Conservation (phyloP, 1,140 invertebrate species). For the Aphaenogaster ashmeadi region DNA sequence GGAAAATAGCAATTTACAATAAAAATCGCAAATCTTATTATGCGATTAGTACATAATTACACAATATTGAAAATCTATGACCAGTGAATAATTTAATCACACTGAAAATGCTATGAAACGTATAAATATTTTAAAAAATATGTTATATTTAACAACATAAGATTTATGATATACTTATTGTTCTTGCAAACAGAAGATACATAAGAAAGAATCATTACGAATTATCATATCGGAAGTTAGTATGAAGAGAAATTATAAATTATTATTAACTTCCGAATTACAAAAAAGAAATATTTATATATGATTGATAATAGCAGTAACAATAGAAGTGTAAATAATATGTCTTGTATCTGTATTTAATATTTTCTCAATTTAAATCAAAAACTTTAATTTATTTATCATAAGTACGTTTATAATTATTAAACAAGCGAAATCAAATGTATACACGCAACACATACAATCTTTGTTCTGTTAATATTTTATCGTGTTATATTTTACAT, state of each 20-base stretch:
- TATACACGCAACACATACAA: background rate
- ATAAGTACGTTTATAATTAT: background rate
- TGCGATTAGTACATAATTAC: background rate
- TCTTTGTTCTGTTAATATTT: conserved; percentile 9
- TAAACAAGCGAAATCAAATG: conserved; percentile 32
- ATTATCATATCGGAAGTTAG: background rate
- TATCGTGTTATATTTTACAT: background rate
- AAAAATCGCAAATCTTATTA: conserved; percentile 13
- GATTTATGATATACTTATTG: conserved; percentile 32
- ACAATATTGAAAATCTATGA: conserved; percentile 29
- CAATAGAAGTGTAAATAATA: background rate
- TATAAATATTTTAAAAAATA: conserved; percentile 41
- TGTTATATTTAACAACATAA: conserved; percentile 6
- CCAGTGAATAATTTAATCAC: conserved; percentile 7
- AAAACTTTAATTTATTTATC: background rate
- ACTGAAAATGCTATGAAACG: conserved; percentile 28
- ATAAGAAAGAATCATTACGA: background rate
- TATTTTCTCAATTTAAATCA: conserved; percentile 14
- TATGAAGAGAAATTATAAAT: background rate
- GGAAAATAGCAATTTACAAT: conserved; percentile 17
- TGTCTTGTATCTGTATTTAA: conserved; percentile 4
- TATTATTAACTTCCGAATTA: conserved; percentile 8
- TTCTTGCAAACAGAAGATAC: conserved; percentile 5
- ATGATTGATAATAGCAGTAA: background rate
- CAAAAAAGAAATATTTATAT: background rate